Evolutionary conservation across 2,797 vertebrate species (phyloP).

Genomic region (Karalla daura): DNA sequence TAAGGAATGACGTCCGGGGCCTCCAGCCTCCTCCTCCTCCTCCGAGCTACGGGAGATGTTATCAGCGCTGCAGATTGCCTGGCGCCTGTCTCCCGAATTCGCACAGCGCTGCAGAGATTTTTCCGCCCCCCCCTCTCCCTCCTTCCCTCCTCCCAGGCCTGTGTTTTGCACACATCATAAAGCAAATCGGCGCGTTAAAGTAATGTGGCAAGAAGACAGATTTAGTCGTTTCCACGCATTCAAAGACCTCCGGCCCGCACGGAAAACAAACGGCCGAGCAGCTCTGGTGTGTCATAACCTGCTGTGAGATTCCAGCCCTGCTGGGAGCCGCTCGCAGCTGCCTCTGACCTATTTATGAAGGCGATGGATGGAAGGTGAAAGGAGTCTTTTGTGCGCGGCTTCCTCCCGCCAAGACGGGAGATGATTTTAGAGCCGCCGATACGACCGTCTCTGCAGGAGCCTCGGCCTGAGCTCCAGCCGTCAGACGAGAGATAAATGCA

Average conservation of each 20-base stretch:
- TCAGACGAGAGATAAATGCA: too few species aligned
- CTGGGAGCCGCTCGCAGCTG: constrained; percentile 58
- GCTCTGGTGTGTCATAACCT: constrained; percentile 47
- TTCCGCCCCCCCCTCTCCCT: not conserved
- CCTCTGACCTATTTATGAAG: constrained; percentile 67
- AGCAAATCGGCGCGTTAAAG: constrained; percentile 11
- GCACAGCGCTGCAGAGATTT: constrained; percentile 32
- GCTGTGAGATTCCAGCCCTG: constrained; percentile 40
- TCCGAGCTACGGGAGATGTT: constrained; percentile 41
- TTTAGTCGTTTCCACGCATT: not conserved
- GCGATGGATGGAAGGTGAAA: constrained; percentile 62
- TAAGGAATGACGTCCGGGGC: constrained; percentile 16
- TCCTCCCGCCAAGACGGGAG: constrained; percentile 15
- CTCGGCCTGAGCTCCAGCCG: not conserved
- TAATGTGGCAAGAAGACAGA: not conserved
- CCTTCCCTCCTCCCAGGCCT: not conserved
- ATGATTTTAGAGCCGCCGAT: not conserved
- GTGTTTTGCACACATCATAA: constrained; percentile 25
- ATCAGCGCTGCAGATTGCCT: constrained; percentile 61
- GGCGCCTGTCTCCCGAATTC: constrained; percentile 49
- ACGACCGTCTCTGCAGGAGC: not conserved
- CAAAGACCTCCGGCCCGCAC: not conserved
- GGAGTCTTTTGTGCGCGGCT: constrained; percentile 28
- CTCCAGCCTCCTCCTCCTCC: constrained; percentile 38
- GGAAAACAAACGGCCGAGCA: constrained; percentile 31